Conservation (phyloP, 2,797 vertebrate genomes). For the Buphagus erythrorhynchus region DNA sequence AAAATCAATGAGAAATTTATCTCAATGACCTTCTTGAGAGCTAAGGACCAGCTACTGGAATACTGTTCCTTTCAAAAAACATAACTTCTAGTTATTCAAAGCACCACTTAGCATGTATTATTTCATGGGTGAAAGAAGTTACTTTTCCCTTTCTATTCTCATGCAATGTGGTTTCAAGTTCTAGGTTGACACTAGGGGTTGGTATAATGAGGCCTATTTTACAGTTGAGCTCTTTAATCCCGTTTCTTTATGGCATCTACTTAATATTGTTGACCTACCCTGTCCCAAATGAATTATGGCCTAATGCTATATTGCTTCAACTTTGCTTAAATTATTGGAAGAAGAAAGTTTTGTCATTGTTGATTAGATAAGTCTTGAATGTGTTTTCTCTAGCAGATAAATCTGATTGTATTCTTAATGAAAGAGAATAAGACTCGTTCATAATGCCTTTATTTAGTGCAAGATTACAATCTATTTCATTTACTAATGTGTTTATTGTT, state of each 20-base stretch:
- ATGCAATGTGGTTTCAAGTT: not conserved
- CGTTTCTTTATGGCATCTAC: slow-evolving; percentile 7
- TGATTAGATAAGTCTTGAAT: slow-evolving; percentile 48
- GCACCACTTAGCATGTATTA: not conserved
- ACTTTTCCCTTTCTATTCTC: not conserved
- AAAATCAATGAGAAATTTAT: not conserved
- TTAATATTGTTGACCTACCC: slow-evolving; percentile 38
- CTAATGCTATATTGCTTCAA: slow-evolving; percentile 9
- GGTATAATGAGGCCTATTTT: not conserved
- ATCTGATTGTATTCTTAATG: slow-evolving; percentile 22
- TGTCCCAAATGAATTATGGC: not conserved
- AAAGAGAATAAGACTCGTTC: not conserved
- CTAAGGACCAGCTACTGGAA: not conserved
- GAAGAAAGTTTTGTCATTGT: not conserved
- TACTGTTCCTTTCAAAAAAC: not conserved
- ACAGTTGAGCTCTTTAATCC: slow-evolving; percentile 13
- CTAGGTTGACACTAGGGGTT: not conserved
- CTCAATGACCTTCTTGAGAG: not conserved
- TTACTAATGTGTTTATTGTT: slow-evolving; percentile 38
- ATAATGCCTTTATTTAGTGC: slow-evolving; percentile 1
- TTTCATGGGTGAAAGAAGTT: not conserved
- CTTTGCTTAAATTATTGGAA: slow-evolving; percentile 7
- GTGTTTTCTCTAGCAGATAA: slow-evolving; percentile 35
- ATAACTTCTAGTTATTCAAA: not conserved
- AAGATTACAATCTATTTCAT: slow-evolving; percentile 32